These are phyloP conservation scores for Gymnoscelis rufifasciata DNA, from an alignment of 2,888 invertebrate genomes.

Conservation along the genomic window DNA sequence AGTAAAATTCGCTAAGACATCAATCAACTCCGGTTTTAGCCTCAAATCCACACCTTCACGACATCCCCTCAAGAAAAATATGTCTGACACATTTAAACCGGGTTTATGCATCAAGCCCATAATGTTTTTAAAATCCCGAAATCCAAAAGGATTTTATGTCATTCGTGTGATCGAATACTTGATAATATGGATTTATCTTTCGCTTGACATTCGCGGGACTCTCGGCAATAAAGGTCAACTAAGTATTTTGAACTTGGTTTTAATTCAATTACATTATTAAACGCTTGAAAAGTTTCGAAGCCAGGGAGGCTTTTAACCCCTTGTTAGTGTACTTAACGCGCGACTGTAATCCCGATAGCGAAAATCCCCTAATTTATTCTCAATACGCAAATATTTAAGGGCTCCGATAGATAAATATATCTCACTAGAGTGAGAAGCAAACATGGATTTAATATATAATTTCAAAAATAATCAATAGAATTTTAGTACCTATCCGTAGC, in stretches of 20 bases:
- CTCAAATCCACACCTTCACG: background rate
- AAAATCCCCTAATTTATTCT: background rate
- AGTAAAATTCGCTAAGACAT: too few relatives aligned
- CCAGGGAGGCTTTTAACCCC: constrained; percentile 4
- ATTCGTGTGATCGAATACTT: constrained; percentile 22
- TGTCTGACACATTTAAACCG: constrained; percentile 3
- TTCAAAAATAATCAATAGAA: too few relatives aligned
- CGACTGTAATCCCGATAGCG: background rate
- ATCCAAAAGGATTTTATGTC: constrained; percentile 20
- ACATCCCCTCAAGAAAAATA: constrained; percentile 3
- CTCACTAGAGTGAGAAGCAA: too few relatives aligned
- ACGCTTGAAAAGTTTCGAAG: constrained; percentile 7
- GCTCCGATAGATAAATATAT: background rate
- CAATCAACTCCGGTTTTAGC: too few relatives aligned
- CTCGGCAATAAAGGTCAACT: constrained; percentile 9
- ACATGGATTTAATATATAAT: too few relatives aligned
- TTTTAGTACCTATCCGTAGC: too few relatives aligned
- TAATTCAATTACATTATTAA: constrained; percentile 14
- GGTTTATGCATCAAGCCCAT: constrained; percentile 6
- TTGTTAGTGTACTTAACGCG: background rate
- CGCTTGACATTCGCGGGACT: constrained; percentile 10
- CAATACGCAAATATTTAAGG: background rate
- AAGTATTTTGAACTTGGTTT: constrained; percentile 15
- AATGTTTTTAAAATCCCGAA: constrained; percentile 14
- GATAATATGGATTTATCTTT: constrained; percentile 21